A percentile compares a stretch with the other conserved stretches of the same genome.
Conservation (phyloP, 2,888 invertebrate genomes). For the Melieria crassipennis region DNA sequence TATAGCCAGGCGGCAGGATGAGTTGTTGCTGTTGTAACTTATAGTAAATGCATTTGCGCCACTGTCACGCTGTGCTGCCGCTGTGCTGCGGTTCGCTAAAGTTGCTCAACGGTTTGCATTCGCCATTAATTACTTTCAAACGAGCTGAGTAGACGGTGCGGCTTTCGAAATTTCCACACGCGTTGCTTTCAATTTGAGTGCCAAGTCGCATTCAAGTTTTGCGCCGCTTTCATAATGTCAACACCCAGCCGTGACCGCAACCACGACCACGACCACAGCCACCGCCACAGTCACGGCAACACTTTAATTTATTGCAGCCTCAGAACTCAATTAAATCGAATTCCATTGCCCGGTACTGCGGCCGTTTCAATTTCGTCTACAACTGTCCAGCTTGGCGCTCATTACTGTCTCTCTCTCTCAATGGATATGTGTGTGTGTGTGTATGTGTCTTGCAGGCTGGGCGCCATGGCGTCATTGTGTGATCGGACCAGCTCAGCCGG, state of each 20-base stretch:
- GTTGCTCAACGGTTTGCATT: not conserved
- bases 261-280: no score
- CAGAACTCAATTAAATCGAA: slow-evolving; percentile 30
- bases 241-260: slow-evolving; percentile 4
- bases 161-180: slow-evolving; percentile 2
- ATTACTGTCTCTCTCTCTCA: not conserved
- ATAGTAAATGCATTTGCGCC: no score
- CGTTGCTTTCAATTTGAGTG: no score
- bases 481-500: slow-evolving; percentile 6
- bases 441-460: not conserved
- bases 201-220: not conserved
- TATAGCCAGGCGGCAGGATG: no score
- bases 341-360: slow-evolving; percentile 15
- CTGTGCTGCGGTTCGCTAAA: not conserved
- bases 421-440: not conserved
- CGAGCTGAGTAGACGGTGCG: slow-evolving; percentile 1
- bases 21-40: no score
- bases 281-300: not conserved
- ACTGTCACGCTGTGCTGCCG: no score
- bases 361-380: slow-evolving; percentile 7
- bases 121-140: slow-evolving; percentile 30
- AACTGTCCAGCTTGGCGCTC: slow-evolving; percentile 9
- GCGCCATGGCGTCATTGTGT: slow-evolving; percentile 10
- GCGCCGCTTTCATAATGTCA: slow-evolving; percentile 12
- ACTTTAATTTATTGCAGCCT: slow-evolving; percentile 32